Base-by-base conservation (phyloP, 2,113 vertebrate species). In the Erythrolamprus reginae region DNA sequence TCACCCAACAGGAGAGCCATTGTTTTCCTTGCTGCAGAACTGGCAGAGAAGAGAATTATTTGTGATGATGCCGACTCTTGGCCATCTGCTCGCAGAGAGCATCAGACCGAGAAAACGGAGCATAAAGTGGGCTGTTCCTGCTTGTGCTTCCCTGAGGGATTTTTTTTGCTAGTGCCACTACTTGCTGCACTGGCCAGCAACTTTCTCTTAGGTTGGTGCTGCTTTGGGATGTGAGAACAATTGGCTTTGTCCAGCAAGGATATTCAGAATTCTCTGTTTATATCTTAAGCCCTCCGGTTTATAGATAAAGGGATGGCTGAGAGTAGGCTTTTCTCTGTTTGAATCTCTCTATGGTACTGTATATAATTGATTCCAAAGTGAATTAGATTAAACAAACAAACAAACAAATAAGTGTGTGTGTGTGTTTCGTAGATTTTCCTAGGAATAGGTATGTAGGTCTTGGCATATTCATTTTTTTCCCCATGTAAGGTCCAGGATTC, bases 11-110 rank as follows among this genome's bases (percentile, higher is more conserved):
- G 90, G 52, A 28, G 84, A 86, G 86, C 50, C 86, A 90, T 95
- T 94, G 94, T 93, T 91, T 86, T 89, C n/a, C 89, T 90, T 93
- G 55, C 95, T 94, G 90, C 91, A 90, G 96, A 93, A 94, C 94
- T 97, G 95, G 94, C 83, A 90, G 93, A 96, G 92, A 93, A 93
- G 96, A 96, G 96, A 96, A 96, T 96, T 94, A 94, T 94, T 94
- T 95, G 95, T 94, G 88, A 86, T 88, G n/a, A 53, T 85, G 93
- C 92, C 24, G 38, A 91, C 89, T 42, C 84, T 1, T 70, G 21
- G 85, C 96, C 96, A 95, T 95, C 96, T 97, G 96, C 94, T 96
- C 93, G 50, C 70, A 42, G 83, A 24, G 92, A 82, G 90, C 90
- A 61, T 2, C 0, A 9, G 89, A 91, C 92, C 17, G 13, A 93